These are phyloP conservation scores for Eublepharis macularius DNA, from an alignment of 2,113 vertebrate genomes.

Conservation along the genomic window DNA sequence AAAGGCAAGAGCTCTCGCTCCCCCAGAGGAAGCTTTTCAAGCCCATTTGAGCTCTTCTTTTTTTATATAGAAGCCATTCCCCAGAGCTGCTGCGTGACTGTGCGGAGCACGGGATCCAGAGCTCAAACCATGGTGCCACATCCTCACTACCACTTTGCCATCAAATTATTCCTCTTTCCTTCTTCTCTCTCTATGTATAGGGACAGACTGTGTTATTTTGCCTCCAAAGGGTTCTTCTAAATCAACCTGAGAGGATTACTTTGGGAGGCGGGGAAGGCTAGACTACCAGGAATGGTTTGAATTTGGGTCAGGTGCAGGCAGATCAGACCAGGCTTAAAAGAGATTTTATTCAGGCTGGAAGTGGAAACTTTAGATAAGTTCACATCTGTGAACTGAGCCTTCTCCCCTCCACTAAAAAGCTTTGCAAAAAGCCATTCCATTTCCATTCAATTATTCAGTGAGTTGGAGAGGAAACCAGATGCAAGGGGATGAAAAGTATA, in stretches of 20 bases:
- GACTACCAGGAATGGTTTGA: constrained; percentile 33
- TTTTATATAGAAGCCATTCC: too few species aligned
- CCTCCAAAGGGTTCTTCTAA: constrained; percentile 27
- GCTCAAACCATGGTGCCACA: too few species aligned
- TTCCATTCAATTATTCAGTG: constrained; percentile 18
- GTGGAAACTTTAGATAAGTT: constrained; percentile 41
- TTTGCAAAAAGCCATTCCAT: background rate
- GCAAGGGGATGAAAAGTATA: background rate
- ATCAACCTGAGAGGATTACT: constrained; percentile 28
- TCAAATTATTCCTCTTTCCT: background rate
- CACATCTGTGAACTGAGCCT: background rate
- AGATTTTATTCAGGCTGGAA: constrained; percentile 40
- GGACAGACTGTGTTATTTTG: constrained; percentile 30
- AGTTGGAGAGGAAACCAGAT: background rate
- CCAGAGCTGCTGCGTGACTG: too few species aligned
- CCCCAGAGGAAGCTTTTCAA: too few species aligned
- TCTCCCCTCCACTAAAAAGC: background rate
- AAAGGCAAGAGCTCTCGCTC: too few species aligned
- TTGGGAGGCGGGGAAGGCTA: constrained; percentile 19
- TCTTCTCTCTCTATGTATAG: constrained; percentile 51
- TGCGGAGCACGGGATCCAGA: too few species aligned
- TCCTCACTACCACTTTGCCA: too few species aligned
- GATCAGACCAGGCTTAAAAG: constrained; percentile 7
- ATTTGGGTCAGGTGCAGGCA: constrained; percentile 39
- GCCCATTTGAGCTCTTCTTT: too few species aligned